Base-by-base conservation (phyloP, 2,797 vertebrate genomes). In the Sylvilagus floridanus region DNA sequence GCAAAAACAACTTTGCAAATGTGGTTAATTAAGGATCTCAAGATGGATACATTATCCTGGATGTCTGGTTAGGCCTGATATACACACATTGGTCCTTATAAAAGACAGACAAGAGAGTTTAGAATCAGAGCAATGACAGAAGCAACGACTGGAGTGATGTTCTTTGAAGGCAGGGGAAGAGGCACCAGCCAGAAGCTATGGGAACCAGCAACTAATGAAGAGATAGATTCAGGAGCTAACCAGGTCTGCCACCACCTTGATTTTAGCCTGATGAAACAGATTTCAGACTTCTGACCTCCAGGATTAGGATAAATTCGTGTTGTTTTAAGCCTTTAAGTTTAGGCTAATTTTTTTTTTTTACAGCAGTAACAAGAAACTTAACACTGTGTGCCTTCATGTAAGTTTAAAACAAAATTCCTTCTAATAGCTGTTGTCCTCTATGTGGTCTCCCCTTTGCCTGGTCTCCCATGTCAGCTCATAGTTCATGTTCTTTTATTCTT, bases 351-450 rank as follows among this genome's bases (percentile, higher is more conserved):
- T 88, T 21, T 17, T 75, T 75, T 78, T 72, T 78, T n/a, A 76
- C 1, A 60, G 8, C 13, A 32, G 4, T 47, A 50, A 13, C 42
- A 60, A 81, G 30, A 89, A 91, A 35, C 4, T 3, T 42, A 63
- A 69, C 6, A 57, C 1, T 42, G 3, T 35, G 32, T 42, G 13
- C 14, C 1, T 76, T 87, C 10, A 2, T 60, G 9, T 68, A 50
- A 91, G 19, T 17, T 28, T 88, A 93, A 95, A 50, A 83, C 21
- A 89, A 65, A 93, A 62, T 30, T 32, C 13, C 12, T 87, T 92
- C 16, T 11, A 87, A 79, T 13, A 93, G 52, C 52, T 35, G 28
- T 16, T 35, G 32, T 22, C 26, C 17, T n/a, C 26, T 35, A 4
- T 16, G 42, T 26, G 24, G 11, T 26, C 28, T 83, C 57, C 17